These are phyloP conservation scores for Drosophila koepferae DNA, from an alignment of 2,888 invertebrate genomes.

Conservation along the genomic window DNA sequence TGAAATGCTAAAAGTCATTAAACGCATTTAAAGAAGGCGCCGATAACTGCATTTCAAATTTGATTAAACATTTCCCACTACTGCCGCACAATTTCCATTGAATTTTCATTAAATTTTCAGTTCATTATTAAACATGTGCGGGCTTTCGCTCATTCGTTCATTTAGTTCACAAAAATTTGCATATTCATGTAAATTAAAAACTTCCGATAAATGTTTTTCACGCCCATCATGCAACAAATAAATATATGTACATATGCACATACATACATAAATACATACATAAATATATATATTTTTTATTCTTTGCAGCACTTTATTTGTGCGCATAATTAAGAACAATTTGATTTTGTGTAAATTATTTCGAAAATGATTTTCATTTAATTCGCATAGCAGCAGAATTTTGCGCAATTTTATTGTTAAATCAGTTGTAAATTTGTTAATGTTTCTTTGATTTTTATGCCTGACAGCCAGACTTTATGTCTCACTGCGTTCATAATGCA, in stretches of 20 bases:
- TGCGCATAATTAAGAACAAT: constrained; percentile 61
- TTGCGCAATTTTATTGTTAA: constrained; percentile 66
- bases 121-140: constrained; percentile 40
- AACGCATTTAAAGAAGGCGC: constrained; percentile 52
- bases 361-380: constrained; percentile 50
- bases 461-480: constrained; percentile 41
- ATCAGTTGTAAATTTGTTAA: constrained; percentile 75
- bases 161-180: constrained; percentile 38
- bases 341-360: constrained; percentile 45
- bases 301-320: constrained; percentile 39
- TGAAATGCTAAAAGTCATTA: constrained; percentile 61
- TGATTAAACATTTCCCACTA: constrained; percentile 34
- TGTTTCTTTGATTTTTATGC: constrained; percentile 42
- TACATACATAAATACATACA: background rate
- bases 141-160: constrained; percentile 17
- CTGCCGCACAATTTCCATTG: constrained; percentile 37
- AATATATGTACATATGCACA: background rate
- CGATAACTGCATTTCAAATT: constrained; percentile 36
- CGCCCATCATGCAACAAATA: constrained; percentile 6
- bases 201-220: constrained; percentile 53
- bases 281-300: background rate
- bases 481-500: constrained; percentile 51
- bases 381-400: constrained; percentile 24
- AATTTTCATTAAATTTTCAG: constrained; percentile 51
- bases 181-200: constrained; percentile 73